Conservation (phyloP, 1,140 invertebrate genomes). For the Papilio machaon region DNA sequence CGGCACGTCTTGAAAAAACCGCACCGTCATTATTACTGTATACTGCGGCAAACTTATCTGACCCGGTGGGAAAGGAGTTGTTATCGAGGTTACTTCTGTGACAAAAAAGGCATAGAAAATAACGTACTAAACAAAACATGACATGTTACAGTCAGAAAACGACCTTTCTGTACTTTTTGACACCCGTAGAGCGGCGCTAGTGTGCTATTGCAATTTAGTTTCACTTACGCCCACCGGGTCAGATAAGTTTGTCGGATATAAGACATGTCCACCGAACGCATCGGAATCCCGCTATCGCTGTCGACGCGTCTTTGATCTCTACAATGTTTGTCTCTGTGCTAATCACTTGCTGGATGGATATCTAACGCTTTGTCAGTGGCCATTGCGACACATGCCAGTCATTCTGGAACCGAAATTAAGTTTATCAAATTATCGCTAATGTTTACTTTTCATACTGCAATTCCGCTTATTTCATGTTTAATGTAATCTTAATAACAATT, state of each 20-base stretch:
- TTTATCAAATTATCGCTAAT: not conserved
- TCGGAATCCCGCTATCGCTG: not conserved
- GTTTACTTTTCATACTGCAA: too few relatives aligned
- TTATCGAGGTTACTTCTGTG: not conserved
- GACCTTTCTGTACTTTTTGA: not conserved
- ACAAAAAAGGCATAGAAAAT: too few relatives aligned
- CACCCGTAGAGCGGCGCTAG: too few relatives aligned
- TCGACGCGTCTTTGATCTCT: slow-evolving; percentile 12
- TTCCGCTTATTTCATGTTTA: too few relatives aligned
- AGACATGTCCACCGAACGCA: not conserved
- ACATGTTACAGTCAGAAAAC: not conserved
- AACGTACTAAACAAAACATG: too few relatives aligned
- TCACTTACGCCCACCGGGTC: not conserved
- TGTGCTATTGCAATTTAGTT: not conserved
- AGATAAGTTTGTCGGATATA: not conserved
- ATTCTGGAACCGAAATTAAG: not conserved
- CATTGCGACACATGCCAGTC: not conserved
- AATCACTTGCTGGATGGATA: slow-evolving; percentile 40
- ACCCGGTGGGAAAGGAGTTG: not conserved
- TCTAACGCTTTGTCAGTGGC: not conserved
- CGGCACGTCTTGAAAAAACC: slow-evolving; percentile 28
- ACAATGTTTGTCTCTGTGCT: slow-evolving; percentile 36
- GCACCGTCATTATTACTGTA: slow-evolving; percentile 37
- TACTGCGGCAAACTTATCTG: not conserved
- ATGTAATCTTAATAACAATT: too few relatives aligned